These are phyloP conservation scores for Penaeus chinensis DNA, from an alignment of 1,140 invertebrate genomes.

Conservation along the genomic window DNA sequence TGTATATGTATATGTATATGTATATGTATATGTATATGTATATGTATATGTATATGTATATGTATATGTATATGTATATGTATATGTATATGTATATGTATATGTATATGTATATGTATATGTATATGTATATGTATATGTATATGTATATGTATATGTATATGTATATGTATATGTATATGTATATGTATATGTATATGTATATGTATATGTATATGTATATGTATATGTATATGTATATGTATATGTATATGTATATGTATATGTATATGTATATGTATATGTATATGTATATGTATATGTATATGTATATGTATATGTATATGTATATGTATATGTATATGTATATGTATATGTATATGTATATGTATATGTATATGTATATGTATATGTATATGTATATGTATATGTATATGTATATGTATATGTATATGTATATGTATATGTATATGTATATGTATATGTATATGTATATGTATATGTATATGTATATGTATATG, in stretches of 20 bases:
- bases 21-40: neutral
- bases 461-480: neutral
- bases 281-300: neutral
- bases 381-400: conserved; percentile 2
- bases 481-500: neutral
- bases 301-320: neutral
- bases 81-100: neutral
- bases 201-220: no score
- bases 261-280: neutral
- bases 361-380: neutral
- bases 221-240: neutral
- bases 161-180: no score
- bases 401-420: neutral
- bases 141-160: no score
- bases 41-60: neutral
- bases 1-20: conserved; percentile 30
- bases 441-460: neutral
- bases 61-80: neutral
- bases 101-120: neutral
- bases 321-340: neutral
- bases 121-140: no score
- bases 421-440: neutral
- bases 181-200: no score
- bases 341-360: neutral
- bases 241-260: conserved; percentile 7